Evolutionary conservation across 2,888 invertebrate genomes (phyloP), one percentile per base, ranked within the genome.

Genomic region (Eupeodes luniger): DNA sequence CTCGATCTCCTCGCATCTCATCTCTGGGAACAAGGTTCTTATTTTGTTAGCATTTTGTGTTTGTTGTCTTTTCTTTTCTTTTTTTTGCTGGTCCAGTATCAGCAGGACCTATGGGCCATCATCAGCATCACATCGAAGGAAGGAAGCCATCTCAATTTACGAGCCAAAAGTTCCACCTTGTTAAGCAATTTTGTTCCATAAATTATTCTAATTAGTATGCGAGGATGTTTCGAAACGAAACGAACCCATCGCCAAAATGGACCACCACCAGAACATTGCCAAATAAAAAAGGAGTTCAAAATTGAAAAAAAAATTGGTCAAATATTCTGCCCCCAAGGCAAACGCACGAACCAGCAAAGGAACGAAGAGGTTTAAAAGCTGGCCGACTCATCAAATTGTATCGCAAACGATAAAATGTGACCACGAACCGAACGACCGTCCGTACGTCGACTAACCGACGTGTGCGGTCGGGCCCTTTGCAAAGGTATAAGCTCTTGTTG

Each of bases 131-230:
- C 16, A 5, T 6, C 4, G 40, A 44, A 55, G 81, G 77, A 61
- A 85, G 64, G 85, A 85, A 88, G 88, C 85, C 82, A 78, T 85
- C 89, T 89, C 85, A 89, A 89, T 85, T 89, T 89, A 89, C 89
- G 85, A 85, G 85, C 85, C 89, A 89, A 89, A 89, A 89, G 75
- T 89, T 89, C 89, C 89, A 89, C 89, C 89, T 89, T 85, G 89
- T 89, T 89, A 89, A 89, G 89, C 85, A 89, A 89, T 89, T 89
- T 89, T 79, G 89, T 79, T 85, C 72, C 85, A 89, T 89, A 89
- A 89, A 89, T 85, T 89, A 89, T 89, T 85, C 89, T 89, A 89
- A 89, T 89, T 89, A 89, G 85, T 72, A 76, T 89, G 79, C 79
- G 85, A 78, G 85, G 81, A 81, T 85, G 85, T 85, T 85, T 70